Evolutionary conservation across 2,797 vertebrate genomes (phyloP), one percentile per base, ranked within the genome.

Genomic region (Botia kubotai): DNA sequence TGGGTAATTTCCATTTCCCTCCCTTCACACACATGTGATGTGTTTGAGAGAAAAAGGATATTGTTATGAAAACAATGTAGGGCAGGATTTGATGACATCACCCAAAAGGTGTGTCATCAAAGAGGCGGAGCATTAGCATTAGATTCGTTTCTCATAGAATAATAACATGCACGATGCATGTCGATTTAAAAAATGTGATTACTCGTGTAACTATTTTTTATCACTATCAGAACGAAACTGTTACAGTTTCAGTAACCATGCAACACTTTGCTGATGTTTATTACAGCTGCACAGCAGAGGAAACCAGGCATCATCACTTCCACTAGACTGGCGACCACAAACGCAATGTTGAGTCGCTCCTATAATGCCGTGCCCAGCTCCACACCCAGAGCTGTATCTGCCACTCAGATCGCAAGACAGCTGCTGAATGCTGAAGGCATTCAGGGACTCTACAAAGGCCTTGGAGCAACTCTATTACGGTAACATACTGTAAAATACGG

Each of bases 391-490:
- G 88, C 92, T 0, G 82, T 91, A 1, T 96, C 95, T 0, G 95
- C 95, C 60, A 94, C 92, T 0, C 93, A 95, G 85, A 95, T 96
- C 0, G 94, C 95, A 1, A 92, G 89, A 80, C 91, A 95, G 39
- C 90, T 96, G 3, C 72, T 96, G 14, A 90, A 85, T 0, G 91
- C 91, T 0, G 88, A 95, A 43, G 95, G 95, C 75, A 90, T 96
- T 81, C 90, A 86, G 84, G 95, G 95, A 0, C 94, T 96, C 21
- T 96, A 96, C 90, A 94, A 86, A 77, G 95, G 95, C 2, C 89
- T 96, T 8, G 95, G 95, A 13, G 95, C 95, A 16, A 96, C 95
- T 0, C 85, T 96, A 2, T 90, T 96, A 85, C 95, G 95, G 95
- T 96, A 82, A 86, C 55, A 14, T 3, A 8, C 1, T 2, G 26